Evolutionary conservation across 2,113 vertebrate genomes (phyloP).

Genomic region (Passer montanus): DNA sequence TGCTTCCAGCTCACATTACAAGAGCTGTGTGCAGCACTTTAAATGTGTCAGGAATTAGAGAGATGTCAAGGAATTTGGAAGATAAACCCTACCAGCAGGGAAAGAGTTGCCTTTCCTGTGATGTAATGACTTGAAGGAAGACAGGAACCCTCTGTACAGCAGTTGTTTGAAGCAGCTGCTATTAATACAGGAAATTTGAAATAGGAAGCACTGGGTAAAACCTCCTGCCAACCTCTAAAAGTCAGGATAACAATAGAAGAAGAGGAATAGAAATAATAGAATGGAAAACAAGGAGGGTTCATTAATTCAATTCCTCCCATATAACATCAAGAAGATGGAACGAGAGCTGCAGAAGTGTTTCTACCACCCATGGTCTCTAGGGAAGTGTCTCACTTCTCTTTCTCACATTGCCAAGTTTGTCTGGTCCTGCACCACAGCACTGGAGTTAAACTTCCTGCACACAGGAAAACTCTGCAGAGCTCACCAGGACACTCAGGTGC

Average conservation of each 20-base stretch:
- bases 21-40: not conserved
- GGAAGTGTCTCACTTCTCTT: not conserved
- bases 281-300: not conserved
- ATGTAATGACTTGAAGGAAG: not conserved
- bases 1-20: not conserved
- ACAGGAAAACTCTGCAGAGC: not conserved
- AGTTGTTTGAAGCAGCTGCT: not conserved
- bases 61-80: not conserved
- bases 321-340: not conserved
- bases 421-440: too few relatives aligned
- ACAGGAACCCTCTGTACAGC: not conserved
- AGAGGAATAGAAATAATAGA: not conserved
- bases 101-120: not conserved
- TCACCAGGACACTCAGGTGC: not conserved
- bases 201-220: not conserved
- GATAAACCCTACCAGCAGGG: not conserved
- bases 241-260: not conserved
- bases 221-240: not conserved
- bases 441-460: not conserved
- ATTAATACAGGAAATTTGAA: not conserved
- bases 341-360: not conserved
- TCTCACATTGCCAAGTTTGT: not conserved
- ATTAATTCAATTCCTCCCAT: not conserved
- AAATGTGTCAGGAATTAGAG: not conserved
- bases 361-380: accelerated